A percentile compares a stretch with the other conserved stretches of the same genome.
phyloP scores from a whole-genome alignment of 1,140 invertebrate genomes.

The Oncopodura yosiiana region DNA sequence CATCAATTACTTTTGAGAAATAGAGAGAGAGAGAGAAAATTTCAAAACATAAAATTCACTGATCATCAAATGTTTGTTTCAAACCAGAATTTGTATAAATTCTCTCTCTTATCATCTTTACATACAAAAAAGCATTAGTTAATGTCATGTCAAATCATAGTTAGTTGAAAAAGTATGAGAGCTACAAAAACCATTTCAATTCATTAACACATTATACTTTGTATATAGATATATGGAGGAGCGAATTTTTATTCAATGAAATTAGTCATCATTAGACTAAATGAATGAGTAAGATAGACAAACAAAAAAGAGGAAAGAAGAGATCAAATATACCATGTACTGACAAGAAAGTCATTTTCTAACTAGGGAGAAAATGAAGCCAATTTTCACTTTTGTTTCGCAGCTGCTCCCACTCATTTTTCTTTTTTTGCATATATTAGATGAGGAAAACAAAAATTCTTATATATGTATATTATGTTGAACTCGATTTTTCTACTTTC shows the following conservation, averaged over 20 bases:
- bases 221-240: too few species aligned
- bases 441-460: conserved; percentile 6
- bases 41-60: too few species aligned
- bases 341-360: background rate
- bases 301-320: too few species aligned
- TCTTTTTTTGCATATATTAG: conserved; percentile 23
- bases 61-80: too few species aligned
- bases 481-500: background rate
- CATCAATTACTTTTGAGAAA: too few species aligned
- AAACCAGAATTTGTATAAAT: too few species aligned
- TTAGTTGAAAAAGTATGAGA: too few species aligned
- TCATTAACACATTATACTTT: background rate
- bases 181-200: background rate
- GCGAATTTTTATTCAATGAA: conserved; percentile 20
- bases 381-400: conserved; percentile 31
- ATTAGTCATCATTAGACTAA: conserved; percentile 31
- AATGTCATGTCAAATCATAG: too few species aligned
- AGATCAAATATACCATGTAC: too few species aligned
- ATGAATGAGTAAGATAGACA: conserved; percentile 15
- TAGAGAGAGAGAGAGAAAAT: too few species aligned
- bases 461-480: conserved; percentile 10
- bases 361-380: conserved; percentile 20
- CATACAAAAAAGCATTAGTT: too few species aligned
- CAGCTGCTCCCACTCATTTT: conserved; percentile 34
- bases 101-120: too few species aligned